phyloP scores from a whole-genome alignment of 2,888 invertebrate genomes.

The Diarsia dahlii region DNA sequence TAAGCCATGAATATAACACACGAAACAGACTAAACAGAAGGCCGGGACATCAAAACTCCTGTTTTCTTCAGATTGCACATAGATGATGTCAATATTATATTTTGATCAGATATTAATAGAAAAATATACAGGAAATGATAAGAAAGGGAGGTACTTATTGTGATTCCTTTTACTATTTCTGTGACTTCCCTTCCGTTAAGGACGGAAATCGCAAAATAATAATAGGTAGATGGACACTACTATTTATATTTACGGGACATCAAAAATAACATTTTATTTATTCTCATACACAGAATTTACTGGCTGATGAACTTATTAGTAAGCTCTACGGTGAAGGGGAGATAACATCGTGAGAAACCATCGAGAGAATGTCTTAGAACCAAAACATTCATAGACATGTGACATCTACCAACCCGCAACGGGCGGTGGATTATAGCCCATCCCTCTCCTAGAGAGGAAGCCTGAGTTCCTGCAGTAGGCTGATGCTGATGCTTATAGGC shows the following conservation, averaged over 20 bases:
- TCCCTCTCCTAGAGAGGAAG: too few relatives aligned
- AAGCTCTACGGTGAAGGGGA: background rate
- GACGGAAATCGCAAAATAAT: background rate
- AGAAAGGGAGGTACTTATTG: background rate
- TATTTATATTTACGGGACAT: background rate
- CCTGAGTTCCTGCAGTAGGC: too few relatives aligned
- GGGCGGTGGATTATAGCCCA: too few relatives aligned
- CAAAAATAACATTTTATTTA: background rate
- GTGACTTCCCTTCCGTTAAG: background rate
- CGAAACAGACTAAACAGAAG: background rate
- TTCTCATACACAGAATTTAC: background rate
- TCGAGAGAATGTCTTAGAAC: too few relatives aligned
- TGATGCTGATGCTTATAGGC: too few relatives aligned
- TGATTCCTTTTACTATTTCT: background rate
- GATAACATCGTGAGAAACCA: too few relatives aligned
- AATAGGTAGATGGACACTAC: background rate
- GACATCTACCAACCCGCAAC: too few relatives aligned
- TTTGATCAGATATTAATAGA: slow-evolving; percentile 1
- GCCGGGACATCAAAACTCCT: too few relatives aligned
- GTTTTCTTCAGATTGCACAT: background rate
- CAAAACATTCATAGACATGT: too few relatives aligned
- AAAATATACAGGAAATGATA: background rate
- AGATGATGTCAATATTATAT: background rate
- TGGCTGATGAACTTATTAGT: background rate
- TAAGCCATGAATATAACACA: slow-evolving; percentile 16